These are phyloP conservation scores for Drosophila macrospina DNA, from an alignment of 2,888 invertebrate species.

Conservation along the genomic window DNA sequence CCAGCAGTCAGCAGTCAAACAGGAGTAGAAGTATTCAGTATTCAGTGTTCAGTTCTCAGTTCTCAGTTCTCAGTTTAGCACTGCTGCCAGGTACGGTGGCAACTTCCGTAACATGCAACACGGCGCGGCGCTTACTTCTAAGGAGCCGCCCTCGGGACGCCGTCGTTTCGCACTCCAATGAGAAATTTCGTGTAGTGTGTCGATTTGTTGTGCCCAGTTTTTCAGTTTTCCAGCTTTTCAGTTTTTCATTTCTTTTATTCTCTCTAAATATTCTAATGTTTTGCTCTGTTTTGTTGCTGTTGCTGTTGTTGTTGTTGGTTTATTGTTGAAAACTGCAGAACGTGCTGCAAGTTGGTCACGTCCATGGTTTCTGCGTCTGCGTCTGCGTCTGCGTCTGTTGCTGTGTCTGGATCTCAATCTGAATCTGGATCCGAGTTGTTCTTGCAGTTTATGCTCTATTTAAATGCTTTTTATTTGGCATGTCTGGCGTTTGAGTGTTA, in stretches of 20 bases:
- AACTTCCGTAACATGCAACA: constrained; percentile 45
- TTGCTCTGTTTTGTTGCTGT: constrained; percentile 13
- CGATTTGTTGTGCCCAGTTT: constrained; percentile 40
- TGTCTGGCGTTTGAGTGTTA: constrained; percentile 74
- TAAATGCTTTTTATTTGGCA: constrained; percentile 77
- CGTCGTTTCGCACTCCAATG: constrained; percentile 72
- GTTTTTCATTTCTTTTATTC: background rate
- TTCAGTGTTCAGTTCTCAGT: constrained; percentile 5
- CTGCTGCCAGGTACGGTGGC: constrained; percentile 14
- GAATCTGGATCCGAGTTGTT: constrained; percentile 36
- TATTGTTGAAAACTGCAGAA: constrained; percentile 32
- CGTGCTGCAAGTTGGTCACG: constrained; percentile 75
- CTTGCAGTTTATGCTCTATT: constrained; percentile 77
- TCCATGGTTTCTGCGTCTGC: constrained; percentile 43
- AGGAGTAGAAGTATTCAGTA: background rate
- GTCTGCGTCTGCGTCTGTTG: constrained; percentile 11
- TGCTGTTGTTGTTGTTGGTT: constrained; percentile 15
- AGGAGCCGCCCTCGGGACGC: constrained; percentile 49
- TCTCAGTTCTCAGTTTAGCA: constrained; percentile 1
- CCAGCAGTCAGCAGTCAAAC: background rate
- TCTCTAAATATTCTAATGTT: constrained; percentile 26
- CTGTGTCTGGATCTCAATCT: constrained; percentile 44
- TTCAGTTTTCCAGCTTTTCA: constrained; percentile 7
- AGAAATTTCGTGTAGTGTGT: constrained; percentile 73
- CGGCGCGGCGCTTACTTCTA: constrained; percentile 67